A percentile compares a stretch with the other conserved stretches of the same genome.
These are phyloP conservation scores for Agrotis puta DNA, from an alignment of 2,888 invertebrate genomes.

Conservation along the genomic window DNA sequence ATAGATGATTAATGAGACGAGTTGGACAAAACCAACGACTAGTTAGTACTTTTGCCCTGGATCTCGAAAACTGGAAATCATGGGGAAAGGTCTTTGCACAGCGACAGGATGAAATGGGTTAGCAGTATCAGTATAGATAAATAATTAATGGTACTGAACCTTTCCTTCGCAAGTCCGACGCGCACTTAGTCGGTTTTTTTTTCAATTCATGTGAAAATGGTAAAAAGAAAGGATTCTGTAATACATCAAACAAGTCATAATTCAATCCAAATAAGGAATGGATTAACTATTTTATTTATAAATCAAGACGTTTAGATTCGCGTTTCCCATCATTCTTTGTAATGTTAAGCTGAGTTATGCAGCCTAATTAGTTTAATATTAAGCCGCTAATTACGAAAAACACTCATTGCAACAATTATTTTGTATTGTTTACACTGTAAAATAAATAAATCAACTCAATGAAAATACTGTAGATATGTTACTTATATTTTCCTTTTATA, in stretches of 20 bases:
- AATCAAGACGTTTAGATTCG: not conserved
- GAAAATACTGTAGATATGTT: not conserved
- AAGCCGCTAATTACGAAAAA: conserved; percentile 5
- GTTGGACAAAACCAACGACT: no score
- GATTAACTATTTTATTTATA: not conserved
- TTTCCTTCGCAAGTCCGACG: no score
- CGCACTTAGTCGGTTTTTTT: not conserved
- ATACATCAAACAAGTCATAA: not conserved
- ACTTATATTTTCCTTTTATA: no score
- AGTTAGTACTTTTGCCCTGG: no score
- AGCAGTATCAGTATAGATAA: no score
- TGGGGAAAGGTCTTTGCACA: no score
- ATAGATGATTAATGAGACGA: no score
- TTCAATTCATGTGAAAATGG: conserved; percentile 28
- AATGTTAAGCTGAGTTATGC: not conserved
- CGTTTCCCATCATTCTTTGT: not conserved
- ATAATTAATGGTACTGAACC: no score
- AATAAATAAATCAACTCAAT: not conserved
- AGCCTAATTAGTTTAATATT: conserved; percentile 18
- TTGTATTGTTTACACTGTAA: not conserved
- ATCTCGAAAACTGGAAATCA: no score
- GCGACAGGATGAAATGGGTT: no score
- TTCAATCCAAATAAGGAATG: not conserved
- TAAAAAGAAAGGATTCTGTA: no score
- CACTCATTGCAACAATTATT: not conserved